Base-by-base conservation (phyloP, 2,888 invertebrate species). In the Rotaria macrura region DNA sequence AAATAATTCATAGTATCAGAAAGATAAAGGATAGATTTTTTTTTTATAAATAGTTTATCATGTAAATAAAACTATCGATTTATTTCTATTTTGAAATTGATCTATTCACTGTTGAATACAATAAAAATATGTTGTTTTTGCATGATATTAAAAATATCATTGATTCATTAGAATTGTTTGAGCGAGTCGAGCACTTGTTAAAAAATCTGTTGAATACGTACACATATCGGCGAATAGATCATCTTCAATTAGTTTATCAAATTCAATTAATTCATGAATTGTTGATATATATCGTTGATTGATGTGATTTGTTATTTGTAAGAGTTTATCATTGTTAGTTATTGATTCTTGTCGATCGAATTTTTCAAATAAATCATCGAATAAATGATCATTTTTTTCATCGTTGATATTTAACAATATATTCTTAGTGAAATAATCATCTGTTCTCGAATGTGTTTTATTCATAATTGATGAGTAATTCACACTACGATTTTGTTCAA, bases 401-500 rank as follows among this genome's bases (percentile, higher is more conserved):
- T 65, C 65, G 9, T 65, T 29, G 1, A 34, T 20, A 65, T 65
- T 38, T 29, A 65, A 34, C 20, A 20, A 34, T 17, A 7, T 5
- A 20, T 65, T 34, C 20, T 65, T 65, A 29, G 34, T 29, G 20
- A 65, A 34, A 29, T 14, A 34, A 10, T 20, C 65, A 34, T 65
- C 29, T 17, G 65, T 14, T 65, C 34, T 38, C 14, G 14, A 5
- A 20, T 65, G 34, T 20, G 65, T 29, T 65, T 65, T 65, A 34
- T 34, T 29, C 20, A 29, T 38, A 4, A 29, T 34, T 34, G 34
- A 65, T 20, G 65, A 65, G 38, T 65, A 65, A 17, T 65, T 65
- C 20, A 20, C n/a, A 79, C n/a, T 79, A n/a, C 79, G 79, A 79
- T 79, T 79, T 43, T 79, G 79, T 79, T 79, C 79, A 43, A 79